A percentile compares a stretch with the other conserved stretches of the same genome.
Evolutionary conservation across 2,888 invertebrate species (phyloP).

Genomic region (Hanleya hanleyi): DNA sequence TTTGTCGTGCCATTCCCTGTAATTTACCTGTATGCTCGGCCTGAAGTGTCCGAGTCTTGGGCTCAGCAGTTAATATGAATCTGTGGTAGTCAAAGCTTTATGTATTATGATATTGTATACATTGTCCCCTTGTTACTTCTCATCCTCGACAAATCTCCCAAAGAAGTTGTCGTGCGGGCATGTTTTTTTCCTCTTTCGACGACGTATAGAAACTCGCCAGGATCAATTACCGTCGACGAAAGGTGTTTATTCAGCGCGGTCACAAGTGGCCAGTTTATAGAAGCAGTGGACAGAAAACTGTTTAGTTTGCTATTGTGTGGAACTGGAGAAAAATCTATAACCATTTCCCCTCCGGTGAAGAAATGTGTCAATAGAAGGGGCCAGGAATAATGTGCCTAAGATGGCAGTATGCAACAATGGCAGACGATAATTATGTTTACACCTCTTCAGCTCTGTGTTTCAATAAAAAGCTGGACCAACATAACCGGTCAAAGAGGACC

Average conservation of each 20-base stretch:
- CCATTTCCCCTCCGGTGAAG: background rate
- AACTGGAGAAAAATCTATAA: constrained; percentile 1
- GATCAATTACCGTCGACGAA: background rate
- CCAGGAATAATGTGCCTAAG: constrained; percentile 1
- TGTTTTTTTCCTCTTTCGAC: too few relatives aligned
- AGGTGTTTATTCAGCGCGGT: background rate
- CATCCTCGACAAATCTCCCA: too few relatives aligned
- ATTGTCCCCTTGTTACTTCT: too few relatives aligned
- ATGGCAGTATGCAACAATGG: background rate
- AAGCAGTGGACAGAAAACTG: background rate
- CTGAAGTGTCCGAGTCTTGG: too few relatives aligned
- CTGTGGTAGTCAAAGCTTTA: too few relatives aligned
- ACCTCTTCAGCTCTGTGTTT: background rate
- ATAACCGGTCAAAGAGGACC: background rate
- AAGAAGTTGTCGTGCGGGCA: too few relatives aligned
- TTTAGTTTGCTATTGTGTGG: constrained; percentile 8
- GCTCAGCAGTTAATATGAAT: too few relatives aligned
- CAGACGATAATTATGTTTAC: background rate
- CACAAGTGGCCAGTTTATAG: background rate
- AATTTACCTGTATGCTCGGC: too few relatives aligned
- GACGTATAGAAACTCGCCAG: too few relatives aligned
- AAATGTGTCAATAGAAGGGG: background rate
- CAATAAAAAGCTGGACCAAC: background rate
- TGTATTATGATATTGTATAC: too few relatives aligned
- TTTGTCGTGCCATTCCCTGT: too few relatives aligned